phyloP scores from a whole-genome alignment of 2,888 invertebrate genomes.

The Sinelater perroti region DNA sequence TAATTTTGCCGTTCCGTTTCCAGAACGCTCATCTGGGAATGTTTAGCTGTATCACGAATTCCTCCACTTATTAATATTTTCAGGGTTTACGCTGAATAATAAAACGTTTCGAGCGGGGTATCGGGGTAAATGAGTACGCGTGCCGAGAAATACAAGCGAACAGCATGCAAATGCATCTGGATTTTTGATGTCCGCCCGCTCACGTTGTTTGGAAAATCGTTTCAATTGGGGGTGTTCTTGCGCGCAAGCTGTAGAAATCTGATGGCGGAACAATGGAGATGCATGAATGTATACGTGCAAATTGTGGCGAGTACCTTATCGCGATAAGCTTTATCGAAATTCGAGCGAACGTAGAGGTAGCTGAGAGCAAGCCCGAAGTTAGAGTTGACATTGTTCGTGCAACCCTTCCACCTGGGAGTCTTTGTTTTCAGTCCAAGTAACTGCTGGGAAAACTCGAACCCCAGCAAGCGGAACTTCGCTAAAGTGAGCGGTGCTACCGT shows the following conservation, averaged over 20 bases:
- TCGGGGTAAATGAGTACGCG: not conserved
- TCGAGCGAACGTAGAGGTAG: slow-evolving; percentile 69
- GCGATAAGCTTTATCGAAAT: slow-evolving; percentile 68
- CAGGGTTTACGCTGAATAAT: not conserved
- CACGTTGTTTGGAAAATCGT: too few relatives aligned
- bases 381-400: slow-evolving; percentile 70
- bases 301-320: too few relatives aligned
- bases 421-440: slow-evolving; percentile 71
- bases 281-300: too few relatives aligned
- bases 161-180: too few relatives aligned
- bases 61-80: slow-evolving; percentile 10
- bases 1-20: slow-evolving; percentile 3
- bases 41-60: slow-evolving; percentile 8
- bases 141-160: too few relatives aligned
- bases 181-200: too few relatives aligned
- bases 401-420: slow-evolving; percentile 72
- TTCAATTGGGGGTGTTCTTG: too few relatives aligned
- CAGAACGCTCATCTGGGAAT: slow-evolving; percentile 1
- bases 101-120: not conserved
- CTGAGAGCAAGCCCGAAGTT: slow-evolving; percentile 74
- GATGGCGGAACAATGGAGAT: too few relatives aligned
- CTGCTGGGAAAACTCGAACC: slow-evolving; percentile 72
- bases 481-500: slow-evolving; percentile 71
- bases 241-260: too few relatives aligned
- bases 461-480: slow-evolving; percentile 66